Base-by-base conservation (phyloP, 2,113 vertebrate genomes). In the Phalacrocorax brasilianus region DNA sequence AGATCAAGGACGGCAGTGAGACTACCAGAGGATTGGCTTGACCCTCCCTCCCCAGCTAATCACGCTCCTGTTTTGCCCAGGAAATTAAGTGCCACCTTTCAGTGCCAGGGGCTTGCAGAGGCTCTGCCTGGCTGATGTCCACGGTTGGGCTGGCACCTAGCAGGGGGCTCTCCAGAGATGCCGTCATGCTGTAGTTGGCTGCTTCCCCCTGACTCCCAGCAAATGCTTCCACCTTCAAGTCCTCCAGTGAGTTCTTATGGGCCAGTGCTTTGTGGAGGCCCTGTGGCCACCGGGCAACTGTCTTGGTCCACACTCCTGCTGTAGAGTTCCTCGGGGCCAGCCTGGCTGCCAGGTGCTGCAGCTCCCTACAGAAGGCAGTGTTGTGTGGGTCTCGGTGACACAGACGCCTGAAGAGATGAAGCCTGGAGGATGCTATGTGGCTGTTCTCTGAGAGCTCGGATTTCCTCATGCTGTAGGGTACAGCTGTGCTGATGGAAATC, bases 71-170 rank as follows among this genome's bases (percentile, higher is more conserved):
- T 76, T 76, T 47, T 32, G 30, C 85, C 47, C 79, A 59, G 75
- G 45, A 78, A 56, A 66, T 14, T 27, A 44, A 90, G 77, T 30
- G 66, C 76, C 93, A 99, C 99, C 98, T 99, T 97, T 99, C 99
- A 32, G 97, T 96, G 94, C 96, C 97, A 73, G 98, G 97, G 62
- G 96, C 97, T 85, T 96, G 98, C 82, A 98, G 97, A 22, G 98
- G 96, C 87, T 98, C 97, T 91, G 97, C 97, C 95, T 97, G 97
- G 49, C 98, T 97, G 92, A 95, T 75, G 65, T 95, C 86, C 2
- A 78, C 3, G 3, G 87, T 49, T 23, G 96, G 80, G 55, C 96
- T 79, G 97, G 97, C 95, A 94, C 98, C 97, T 11, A 66, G 75
- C 63, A 91, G 32, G 76, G 95, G 68, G 70, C 91, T 91, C 83